Evolutionary conservation across 2,888 invertebrate genomes (phyloP), one percentile per base, ranked within the genome.

Genomic region (Artemia sp.): DNA sequence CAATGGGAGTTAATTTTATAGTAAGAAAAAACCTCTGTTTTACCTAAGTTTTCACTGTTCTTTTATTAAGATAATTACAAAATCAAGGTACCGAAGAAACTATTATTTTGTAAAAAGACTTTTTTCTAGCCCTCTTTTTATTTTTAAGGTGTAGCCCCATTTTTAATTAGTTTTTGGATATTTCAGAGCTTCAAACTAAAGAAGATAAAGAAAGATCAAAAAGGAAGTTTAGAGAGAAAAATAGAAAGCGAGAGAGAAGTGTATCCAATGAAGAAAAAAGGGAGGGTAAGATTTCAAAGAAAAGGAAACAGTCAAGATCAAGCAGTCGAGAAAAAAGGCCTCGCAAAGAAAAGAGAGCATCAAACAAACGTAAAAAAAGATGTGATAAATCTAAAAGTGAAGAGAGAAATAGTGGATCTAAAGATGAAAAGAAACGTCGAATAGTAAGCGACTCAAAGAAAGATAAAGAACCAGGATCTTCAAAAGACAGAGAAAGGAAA

Each of bases 341-440:
- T 12, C n/a, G 68, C 3, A 71, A 24, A 53, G 19, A 19, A 19
- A 70, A 70, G 68, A 69, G 68, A n/a, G 5, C 51, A n/a, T 38
- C 8, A 51, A 14, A 12, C 10, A 38, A 66, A 70, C 38, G 24
- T 50, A 51, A 53, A 50, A 67, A 69, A 67, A 50, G 12, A 14
- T 58, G 69, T 67, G 68, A 71, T 67, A 71, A 70, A 69, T 58
- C 66, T 51, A 68, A 68, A 19, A 51, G 14, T 67, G 50, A 58
- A 24, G 50, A 53, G 67, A 51, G 69, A 69, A 64, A 69, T 14
- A 38, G 51, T 12, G 6, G 58, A 58, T 51, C 51, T 52, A 8
- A 51, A 52, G 24, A 14, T 68, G 19, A 51, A 58, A 12, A 52
- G 53, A 67, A 51, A 69, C 19, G 69, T 12, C 51, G 51, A 66